Evolutionary conservation across 2,113 vertebrate genomes (phyloP), one percentile per base, ranked within the genome.

Genomic region (Rhipidura dahli): DNA sequence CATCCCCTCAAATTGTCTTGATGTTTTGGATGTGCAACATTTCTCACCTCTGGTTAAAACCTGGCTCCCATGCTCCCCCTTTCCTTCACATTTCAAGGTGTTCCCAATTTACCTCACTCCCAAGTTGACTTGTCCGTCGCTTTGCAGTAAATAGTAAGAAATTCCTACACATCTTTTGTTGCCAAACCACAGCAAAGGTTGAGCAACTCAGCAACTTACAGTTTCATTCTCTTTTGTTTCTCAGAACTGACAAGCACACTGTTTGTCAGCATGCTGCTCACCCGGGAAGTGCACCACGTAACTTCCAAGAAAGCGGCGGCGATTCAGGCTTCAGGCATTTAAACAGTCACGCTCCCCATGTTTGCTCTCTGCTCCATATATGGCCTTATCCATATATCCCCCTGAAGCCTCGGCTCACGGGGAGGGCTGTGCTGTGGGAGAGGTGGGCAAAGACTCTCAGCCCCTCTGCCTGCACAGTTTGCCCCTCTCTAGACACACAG

Each of bases 351-450:
- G 6, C 37, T 90, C 37, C 30, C 64, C 42, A 21, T 1, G 7
- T 63, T 79, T 71, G 44, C 53, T 79, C 40, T 73, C 65, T 7
- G 4, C 68, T 83, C 80, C 59, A 26, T 26, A 57, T 53, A 49
- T 53, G 45, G 78, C 44, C 78, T 81, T 1, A 2, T 33, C n/a
- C n/a, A n/a, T n/a, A n/a, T n/a, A n/a, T n/a, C n/a, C n/a, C 50
- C 54, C 31, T 1, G 1, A 31, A 75, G 47, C 10, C 2, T 3
- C 0, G 0, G 8, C 70, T 65, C 31, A 8, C 0, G 0, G 19
- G 30, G 11, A 44, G 28, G 24, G 28, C 42, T 83, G 71, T 63
- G 53, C 49, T 8, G 31, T 11, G 51, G 16, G n/a, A 73, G 19
- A 16, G 35, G 9, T 39, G 51, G 50, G 51, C 0, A 0, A 39